Evolutionary conservation across 2,888 invertebrate species (phyloP), one percentile per base, ranked within the genome.

Genomic region (Amblyjoppa fuscipennis): DNA sequence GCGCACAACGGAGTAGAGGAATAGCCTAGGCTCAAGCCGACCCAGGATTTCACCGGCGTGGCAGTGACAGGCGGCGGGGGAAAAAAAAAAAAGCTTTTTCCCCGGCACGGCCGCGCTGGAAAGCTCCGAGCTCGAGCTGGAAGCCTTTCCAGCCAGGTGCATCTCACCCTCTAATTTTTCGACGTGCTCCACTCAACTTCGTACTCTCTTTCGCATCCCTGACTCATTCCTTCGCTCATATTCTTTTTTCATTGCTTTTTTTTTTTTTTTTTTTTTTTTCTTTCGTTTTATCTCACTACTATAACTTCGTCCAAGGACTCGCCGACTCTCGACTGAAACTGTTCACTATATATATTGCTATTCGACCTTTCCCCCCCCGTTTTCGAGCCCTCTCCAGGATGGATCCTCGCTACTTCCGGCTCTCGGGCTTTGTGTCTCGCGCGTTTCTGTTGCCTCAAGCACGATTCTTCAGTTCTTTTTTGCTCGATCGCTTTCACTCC

Each of bases 111-210:
- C 31, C 61, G 7, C 31, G 16, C 31, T n/a, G 16, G 41, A 69
- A 70, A 61, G 69, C 41, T 56, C 51, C 59, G 59, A 80, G 64
- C 45, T 76, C n/a, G 71, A 59, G 41, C 45, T 51, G 5, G 11
- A 68, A 84, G 68, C 51, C 31, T 77, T 77, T 69, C 61, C 53
- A 73, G 49, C 59, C 59, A 78, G 64, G 51, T 73, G 53, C 49
- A 64, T 49, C 34, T 68, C 75, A 45, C 69, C 73, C 53, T 68
- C 69, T 81, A 77, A 84, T 84, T 84, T 69, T 34, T 45, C 38
- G 28, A 77, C 59, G 45, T 73, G 59, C 41, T 71, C 59, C 59
- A 64, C 34, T 45, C 49, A 51, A 49, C 45, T 25, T 38, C 51
- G 20, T 49, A 51, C 66, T 38, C 66, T 34, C 66, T 51, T 64